These are phyloP conservation scores for Pseudobourletiella spinata DNA, from an alignment of 1,140 invertebrate species.

Conservation along the genomic window DNA sequence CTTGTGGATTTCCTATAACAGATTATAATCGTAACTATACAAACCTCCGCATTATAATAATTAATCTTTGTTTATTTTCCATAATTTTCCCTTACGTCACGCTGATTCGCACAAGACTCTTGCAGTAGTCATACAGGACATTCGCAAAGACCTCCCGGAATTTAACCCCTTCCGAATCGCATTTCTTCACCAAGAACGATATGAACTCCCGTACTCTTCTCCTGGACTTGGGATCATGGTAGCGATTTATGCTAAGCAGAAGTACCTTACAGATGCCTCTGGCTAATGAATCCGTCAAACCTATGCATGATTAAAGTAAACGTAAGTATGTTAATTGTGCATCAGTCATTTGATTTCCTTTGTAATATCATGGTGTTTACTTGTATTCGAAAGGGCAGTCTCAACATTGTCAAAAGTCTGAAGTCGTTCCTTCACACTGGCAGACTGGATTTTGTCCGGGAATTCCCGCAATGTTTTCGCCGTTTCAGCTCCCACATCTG, in stretches of 20 bases:
- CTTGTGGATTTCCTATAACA: slow-evolving; percentile 16
- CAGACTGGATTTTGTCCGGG: slow-evolving; percentile 64
- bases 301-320: too few species aligned
- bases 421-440: slow-evolving; percentile 63
- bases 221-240: slow-evolving; percentile 66
- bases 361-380: slow-evolving; percentile 44
- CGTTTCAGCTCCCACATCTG: slow-evolving; percentile 44
- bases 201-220: slow-evolving; percentile 60
- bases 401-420: slow-evolving; percentile 60
- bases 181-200: slow-evolving; percentile 51
- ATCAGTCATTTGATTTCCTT: not conserved
- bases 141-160: slow-evolving; percentile 9
- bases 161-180: slow-evolving; percentile 41
- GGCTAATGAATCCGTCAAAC: not conserved
- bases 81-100: slow-evolving; percentile 11
- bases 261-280: slow-evolving; percentile 66
- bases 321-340: too few species aligned
- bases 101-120: not conserved
- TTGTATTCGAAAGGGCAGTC: slow-evolving; percentile 59
- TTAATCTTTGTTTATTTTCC: too few species aligned
- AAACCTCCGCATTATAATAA: not conserved
- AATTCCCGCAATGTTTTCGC: slow-evolving; percentile 67
- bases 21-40: too few species aligned
- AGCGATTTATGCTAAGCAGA: slow-evolving; percentile 61
- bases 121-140: not conserved